phyloP scores from a whole-genome alignment of 2,113 vertebrate genomes.

The Pseudorectes ferrugineus region DNA sequence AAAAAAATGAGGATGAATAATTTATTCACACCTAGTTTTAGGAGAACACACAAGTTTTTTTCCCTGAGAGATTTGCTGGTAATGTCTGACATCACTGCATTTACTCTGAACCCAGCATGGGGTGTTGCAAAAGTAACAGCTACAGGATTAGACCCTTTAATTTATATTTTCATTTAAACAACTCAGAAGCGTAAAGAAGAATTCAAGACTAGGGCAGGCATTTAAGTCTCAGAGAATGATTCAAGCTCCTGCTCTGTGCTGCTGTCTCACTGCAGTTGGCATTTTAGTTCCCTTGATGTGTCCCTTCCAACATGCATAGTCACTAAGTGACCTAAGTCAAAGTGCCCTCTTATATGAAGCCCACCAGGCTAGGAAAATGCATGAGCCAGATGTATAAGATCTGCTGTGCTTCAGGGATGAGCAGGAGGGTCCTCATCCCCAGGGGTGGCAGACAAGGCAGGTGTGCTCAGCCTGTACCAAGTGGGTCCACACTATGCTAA shows the following conservation, averaged over 20 bases:
- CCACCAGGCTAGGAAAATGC: neutral
- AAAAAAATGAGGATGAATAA: neutral
- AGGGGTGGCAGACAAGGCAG: neutral
- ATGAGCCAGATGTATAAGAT: neutral
- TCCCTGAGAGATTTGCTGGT: neutral
- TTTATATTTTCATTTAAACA: neutral
- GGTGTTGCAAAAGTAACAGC: neutral
- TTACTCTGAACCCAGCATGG: neutral
- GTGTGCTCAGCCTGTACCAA: neutral
- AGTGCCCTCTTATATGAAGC: neutral
- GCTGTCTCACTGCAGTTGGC: neutral
- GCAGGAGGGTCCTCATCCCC: neutral
- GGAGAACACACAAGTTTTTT: neutral
- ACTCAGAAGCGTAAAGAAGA: neutral
- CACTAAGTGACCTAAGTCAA: neutral
- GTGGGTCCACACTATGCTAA: neutral
- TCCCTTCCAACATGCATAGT: rapidly evolving
- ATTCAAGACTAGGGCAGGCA: neutral
- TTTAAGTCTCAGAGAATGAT: neutral
- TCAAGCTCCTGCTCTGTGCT: neutral
- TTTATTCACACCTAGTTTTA: neutral
- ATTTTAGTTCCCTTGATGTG: neutral
- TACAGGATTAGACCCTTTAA: neutral
- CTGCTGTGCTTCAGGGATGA: neutral
- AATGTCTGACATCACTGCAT: neutral